Conservation (phyloP, 92 coral and sea anemone genomes). For the Zoanthus sansibaricus region DNA sequence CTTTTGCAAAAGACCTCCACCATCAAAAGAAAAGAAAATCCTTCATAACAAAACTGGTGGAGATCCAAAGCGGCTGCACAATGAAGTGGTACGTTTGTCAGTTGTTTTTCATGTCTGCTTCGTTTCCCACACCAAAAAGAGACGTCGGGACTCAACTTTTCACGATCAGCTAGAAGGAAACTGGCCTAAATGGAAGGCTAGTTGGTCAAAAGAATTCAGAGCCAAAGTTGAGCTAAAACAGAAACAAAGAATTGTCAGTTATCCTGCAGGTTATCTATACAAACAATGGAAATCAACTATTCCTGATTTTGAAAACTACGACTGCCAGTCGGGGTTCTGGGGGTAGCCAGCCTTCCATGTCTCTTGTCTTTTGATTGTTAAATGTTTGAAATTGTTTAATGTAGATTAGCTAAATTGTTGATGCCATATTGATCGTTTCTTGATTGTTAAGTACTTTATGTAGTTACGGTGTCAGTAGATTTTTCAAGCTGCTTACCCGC, state of each 20-base stretch:
- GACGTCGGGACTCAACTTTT: too few relatives aligned
- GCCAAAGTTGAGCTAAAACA: neutral
- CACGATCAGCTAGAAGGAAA: neutral
- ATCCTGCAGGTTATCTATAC: neutral
- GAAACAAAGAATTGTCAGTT: neutral
- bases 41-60: too few relatives aligned
- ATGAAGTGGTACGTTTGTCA: too few relatives aligned
- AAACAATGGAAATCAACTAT: neutral
- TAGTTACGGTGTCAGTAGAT: neutral
- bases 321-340: neutral
- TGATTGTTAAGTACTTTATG: neutral
- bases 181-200: neutral
- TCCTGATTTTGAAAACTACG: neutral
- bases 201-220: neutral
- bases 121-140: too few relatives aligned
- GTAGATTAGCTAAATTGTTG: neutral
- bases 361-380: neutral
- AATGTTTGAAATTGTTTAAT: neutral
- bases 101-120: too few relatives aligned
- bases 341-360: neutral
- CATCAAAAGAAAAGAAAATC: too few relatives aligned
- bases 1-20: too few relatives aligned
- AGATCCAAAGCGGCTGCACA: too few relatives aligned
- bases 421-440: neutral
- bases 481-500: constrained; percentile 1